phyloP scores from a whole-genome alignment of 2,888 invertebrate species.

The Euzophera pinguis region DNA sequence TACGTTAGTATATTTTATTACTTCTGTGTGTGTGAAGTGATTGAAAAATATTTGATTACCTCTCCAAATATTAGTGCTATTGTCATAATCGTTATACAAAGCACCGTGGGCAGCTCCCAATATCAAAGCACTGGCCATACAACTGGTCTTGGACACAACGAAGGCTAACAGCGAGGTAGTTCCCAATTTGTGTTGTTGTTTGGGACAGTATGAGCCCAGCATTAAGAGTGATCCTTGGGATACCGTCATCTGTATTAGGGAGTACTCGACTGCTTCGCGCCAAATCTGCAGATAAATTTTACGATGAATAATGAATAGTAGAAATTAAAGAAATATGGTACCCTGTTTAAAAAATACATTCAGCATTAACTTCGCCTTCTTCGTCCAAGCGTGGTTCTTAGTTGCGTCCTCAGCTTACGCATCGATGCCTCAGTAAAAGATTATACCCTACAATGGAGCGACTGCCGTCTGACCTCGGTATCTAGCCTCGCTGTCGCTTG shows the following conservation, averaged over 20 bases:
- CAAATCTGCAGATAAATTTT: constrained; percentile 48
- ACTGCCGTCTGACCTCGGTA: too few species aligned
- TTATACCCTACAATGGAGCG: too few species aligned
- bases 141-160: constrained; percentile 44
- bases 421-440: too few species aligned
- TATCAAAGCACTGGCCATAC: constrained; percentile 45
- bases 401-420: too few species aligned
- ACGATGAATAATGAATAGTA: background rate
- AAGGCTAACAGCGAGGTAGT: constrained; percentile 49
- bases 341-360: too few species aligned
- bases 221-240: constrained; percentile 61
- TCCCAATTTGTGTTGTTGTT: constrained; percentile 44
- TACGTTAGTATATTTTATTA: too few species aligned
- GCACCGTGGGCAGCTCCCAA: constrained; percentile 62
- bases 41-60: constrained; percentile 30
- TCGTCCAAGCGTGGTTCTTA: too few species aligned
- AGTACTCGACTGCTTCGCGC: constrained; percentile 64
- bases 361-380: too few species aligned
- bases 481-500: too few species aligned
- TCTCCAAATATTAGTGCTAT: constrained; percentile 42
- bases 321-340: background rate
- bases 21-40: too few species aligned
- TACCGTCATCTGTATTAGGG: constrained; percentile 58
- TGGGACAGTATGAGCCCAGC: constrained; percentile 62
- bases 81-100: constrained; percentile 52